Base-by-base conservation (phyloP, 2,888 invertebrate species). In the Ochropacha duplaris region DNA sequence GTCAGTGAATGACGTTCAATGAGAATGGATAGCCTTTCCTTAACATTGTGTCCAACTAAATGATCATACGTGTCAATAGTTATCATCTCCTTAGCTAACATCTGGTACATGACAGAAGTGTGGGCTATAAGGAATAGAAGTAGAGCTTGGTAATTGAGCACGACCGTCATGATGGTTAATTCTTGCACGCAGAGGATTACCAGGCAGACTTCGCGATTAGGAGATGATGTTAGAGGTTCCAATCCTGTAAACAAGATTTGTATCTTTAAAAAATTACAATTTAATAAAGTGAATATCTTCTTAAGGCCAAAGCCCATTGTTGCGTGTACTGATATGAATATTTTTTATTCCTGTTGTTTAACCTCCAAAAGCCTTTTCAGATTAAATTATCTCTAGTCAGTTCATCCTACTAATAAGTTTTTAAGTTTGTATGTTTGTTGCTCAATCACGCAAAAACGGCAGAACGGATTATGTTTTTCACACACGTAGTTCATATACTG, bases 91-190 rank as follows among this genome's bases (percentile, higher is more conserved):
- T 79, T 68, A 0, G 88, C 68, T 11, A 92, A 66, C 59, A 90
- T 66, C 36, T 78, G 71, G 54, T 84, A 90, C 82, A 89, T 86
- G 0, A 71, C 66, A 2, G 88, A 66, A 2, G 89, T 89, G 58
- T 91, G 88, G 0, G 80, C 80, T 58, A 91, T 84, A 3, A 90
- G 68, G 16, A 90, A 75, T 1, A 89, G 55, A 1, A 90, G 67
- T 1, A 88, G 65, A 0, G 78, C 78, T 69, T 91, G 90, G 56
- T 83, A 92, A 62, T 84, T 84, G 0, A 90, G 70, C 0, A 75
- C 81, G 4, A 82, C 78, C 0, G 54, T 59, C 61, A 78, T 74
- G 50, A 87, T 84, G 1, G 66, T 65, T 0, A 81, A 0, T 65
- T 91, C 89, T 72, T 85, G 79, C 0, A 65, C 0, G 1, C 57